Percentiles rank a stretch among this genome's conserved stretches.
Evolutionary conservation across 2,113 vertebrate species (phyloP).

Genomic region (Amphilophus citrinellus): DNA sequence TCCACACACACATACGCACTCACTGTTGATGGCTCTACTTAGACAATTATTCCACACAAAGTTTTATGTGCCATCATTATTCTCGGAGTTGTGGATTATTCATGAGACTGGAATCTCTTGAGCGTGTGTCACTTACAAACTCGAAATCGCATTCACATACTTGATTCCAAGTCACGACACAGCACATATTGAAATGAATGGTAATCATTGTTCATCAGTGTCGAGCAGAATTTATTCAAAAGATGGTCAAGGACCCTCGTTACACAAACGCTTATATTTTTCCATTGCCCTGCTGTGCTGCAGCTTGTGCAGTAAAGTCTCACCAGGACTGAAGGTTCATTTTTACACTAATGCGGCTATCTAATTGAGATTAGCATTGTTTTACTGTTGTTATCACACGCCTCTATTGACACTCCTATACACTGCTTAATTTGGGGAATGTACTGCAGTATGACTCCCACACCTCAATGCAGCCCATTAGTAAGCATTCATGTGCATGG

Average conservation of each 20-base stretch:
- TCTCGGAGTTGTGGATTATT: conserved; percentile 45
- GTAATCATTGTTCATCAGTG: conserved; percentile 47
- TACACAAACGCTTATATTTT: not conserved
- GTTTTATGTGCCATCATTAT: conserved; percentile 45
- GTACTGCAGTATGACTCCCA: conserved; percentile 50
- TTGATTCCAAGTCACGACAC: conserved; percentile 42
- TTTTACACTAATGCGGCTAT: conserved; percentile 15
- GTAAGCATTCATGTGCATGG: conserved; percentile 61
- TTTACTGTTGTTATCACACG: conserved; percentile 50
- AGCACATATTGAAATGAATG: conserved; percentile 52
- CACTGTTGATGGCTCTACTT: conserved; percentile 37
- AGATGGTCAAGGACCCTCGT: conserved; percentile 9
- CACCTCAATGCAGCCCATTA: conserved; percentile 54
- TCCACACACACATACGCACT: not conserved
- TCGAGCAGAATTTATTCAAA: conserved; percentile 33
- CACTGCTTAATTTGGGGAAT: conserved; percentile 63
- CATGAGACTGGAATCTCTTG: conserved; percentile 32
- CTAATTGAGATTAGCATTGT: conserved; percentile 27
- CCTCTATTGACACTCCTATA: conserved; percentile 32
- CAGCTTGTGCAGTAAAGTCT: not conserved
- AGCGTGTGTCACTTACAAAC: conserved; percentile 34
- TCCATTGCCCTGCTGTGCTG: not conserved
- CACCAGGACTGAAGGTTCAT: not conserved
- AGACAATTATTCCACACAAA: conserved; percentile 42
- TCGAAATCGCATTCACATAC: conserved; percentile 43